A percentile compares a stretch with the other conserved stretches of the same genome.
Evolutionary conservation across 64 coral and sea anemone species (phyloP).

Genomic region (Dendrophyllia cribrosa): DNA sequence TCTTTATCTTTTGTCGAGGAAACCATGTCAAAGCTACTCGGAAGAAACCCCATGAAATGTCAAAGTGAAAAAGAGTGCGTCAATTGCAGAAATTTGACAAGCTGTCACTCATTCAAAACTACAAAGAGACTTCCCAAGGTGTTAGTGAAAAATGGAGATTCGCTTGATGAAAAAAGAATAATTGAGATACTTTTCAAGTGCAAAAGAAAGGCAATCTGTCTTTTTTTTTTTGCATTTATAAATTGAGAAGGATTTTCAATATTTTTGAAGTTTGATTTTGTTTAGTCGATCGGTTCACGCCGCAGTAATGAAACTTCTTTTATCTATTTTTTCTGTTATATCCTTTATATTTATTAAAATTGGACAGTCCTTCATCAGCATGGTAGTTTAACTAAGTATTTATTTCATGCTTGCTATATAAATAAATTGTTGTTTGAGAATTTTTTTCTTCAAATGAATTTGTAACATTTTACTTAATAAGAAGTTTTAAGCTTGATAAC

Average conservation of each 20-base stretch:
- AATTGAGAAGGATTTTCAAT: no score
- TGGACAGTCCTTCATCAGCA: neutral
- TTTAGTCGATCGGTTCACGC: no score
- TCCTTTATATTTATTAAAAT: neutral
- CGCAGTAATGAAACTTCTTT: no score
- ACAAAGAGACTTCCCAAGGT: slow-evolving; percentile 18
- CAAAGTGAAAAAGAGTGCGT: slow-evolving; percentile 36
- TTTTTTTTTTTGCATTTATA: neutral
- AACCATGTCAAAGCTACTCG: slow-evolving; percentile 34
- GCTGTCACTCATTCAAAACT: slow-evolving; percentile 20
- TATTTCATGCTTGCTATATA: neutral
- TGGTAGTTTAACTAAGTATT: neutral
- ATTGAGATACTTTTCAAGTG: slow-evolving; percentile 25
- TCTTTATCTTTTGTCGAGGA: slow-evolving; percentile 29
- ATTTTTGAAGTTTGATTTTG: no score
- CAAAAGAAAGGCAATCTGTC: neutral
- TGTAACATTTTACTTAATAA: neutral
- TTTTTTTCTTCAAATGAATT: neutral
- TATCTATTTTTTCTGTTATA: neutral
- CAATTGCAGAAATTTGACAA: slow-evolving; percentile 60
- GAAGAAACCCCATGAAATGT: slow-evolving; percentile 65
- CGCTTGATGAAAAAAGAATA: neutral
- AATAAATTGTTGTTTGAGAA: neutral
- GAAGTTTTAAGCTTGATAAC: no score
- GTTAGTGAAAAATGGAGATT: neutral